Conservation (phyloP, 2,888 invertebrate species). For the Agrotis exclamationis region DNA sequence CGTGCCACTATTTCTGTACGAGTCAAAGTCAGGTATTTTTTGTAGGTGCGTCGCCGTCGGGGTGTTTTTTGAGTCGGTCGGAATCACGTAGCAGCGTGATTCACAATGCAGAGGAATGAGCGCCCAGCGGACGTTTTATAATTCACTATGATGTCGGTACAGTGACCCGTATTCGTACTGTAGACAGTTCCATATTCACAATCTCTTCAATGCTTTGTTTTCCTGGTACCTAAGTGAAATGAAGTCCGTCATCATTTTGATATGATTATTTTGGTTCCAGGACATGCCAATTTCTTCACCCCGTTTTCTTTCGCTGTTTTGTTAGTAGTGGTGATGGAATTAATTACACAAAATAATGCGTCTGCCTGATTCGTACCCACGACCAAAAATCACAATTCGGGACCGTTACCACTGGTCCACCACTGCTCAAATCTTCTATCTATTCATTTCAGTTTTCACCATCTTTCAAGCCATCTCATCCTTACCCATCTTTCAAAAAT, state of each 20-base stretch:
- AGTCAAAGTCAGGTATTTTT: conserved; percentile 74
- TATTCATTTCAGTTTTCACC: too few relatives aligned
- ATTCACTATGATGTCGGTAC: conserved; percentile 54
- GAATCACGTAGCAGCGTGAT: conserved; percentile 78
- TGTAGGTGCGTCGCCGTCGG: conserved; percentile 67
- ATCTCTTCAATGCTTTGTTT: conserved; percentile 15
- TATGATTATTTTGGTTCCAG: too few relatives aligned
- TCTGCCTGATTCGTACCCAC: too few relatives aligned
- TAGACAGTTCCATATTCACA: conserved; percentile 18
- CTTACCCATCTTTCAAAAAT: background rate
- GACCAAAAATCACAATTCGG: too few relatives aligned
- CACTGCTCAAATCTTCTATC: too few relatives aligned
- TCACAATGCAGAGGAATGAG: conserved; percentile 72
- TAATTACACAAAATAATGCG: too few relatives aligned
- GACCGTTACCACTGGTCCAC: too few relatives aligned
- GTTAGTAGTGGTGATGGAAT: too few relatives aligned
- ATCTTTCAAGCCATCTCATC: too few relatives aligned
- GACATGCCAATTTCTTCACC: too few relatives aligned
- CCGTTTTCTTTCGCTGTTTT: too few relatives aligned
- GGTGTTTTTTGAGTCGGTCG: conserved; percentile 77
- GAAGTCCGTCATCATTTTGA: background rate
- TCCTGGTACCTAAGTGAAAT: background rate
- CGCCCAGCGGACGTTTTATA: conserved; percentile 57
- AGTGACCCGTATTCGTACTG: conserved; percentile 49
- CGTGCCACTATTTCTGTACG: conserved; percentile 86